Evolutionary conservation across 2,113 vertebrate species (phyloP).

Genomic region (Psephotus haematonotus): DNA sequence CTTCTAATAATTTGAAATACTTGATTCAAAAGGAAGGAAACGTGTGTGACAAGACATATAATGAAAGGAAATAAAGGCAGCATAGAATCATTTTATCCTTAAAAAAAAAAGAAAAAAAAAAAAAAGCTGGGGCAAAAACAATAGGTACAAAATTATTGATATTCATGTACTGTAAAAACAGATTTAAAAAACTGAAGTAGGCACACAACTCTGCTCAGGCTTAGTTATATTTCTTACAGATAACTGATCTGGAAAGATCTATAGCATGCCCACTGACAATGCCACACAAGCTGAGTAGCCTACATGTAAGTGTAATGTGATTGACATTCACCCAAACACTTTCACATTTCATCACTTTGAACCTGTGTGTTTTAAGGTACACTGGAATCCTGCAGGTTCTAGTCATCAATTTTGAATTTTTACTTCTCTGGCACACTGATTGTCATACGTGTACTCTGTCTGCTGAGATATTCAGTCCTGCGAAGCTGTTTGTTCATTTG

Average conservation of each 20-base stretch:
- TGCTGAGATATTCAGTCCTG: neutral
- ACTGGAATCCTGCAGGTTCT: neutral
- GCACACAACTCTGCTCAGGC: neutral
- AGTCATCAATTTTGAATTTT: neutral
- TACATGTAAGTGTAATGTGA: neutral
- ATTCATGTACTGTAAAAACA: neutral
- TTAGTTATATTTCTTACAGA: neutral
- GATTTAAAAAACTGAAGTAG: neutral
- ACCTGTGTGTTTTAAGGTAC: neutral
- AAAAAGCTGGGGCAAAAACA: neutral
- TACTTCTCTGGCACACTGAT: neutral
- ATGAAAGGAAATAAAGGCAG: neutral
- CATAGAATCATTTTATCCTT: neutral
- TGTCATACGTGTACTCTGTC: neutral
- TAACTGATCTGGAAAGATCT: neutral
- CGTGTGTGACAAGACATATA: neutral
- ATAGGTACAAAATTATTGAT: neutral
- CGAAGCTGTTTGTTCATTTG: neutral
- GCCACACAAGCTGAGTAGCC: neutral
- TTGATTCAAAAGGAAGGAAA: neutral
- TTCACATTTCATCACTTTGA: neutral
- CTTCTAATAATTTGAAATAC: neutral
- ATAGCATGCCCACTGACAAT: neutral
- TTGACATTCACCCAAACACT: fast-evolving
- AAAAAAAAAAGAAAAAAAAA: neutral